Percentiles rank a stretch among this genome's conserved stretches.
These are phyloP conservation scores for Eulithis testata DNA, from an alignment of 2,888 invertebrate genomes.

Conservation along the genomic window DNA sequence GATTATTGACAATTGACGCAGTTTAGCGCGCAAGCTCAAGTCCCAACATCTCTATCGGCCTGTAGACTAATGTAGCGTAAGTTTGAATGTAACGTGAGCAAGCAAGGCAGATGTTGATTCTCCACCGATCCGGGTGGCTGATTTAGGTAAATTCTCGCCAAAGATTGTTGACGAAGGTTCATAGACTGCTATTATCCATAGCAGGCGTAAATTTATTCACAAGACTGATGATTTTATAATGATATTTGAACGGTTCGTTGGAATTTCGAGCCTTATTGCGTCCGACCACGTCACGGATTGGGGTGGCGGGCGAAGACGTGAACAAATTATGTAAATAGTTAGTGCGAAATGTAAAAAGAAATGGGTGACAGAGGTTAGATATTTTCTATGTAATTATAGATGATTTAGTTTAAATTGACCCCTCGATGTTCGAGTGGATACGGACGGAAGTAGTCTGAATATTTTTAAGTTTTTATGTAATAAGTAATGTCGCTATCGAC, in stretches of 20 bases:
- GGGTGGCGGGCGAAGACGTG: constrained; percentile 46
- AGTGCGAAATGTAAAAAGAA: constrained; percentile 63
- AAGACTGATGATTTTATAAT: constrained; percentile 82
- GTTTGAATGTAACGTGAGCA: constrained; percentile 36
- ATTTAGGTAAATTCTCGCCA: constrained; percentile 66
- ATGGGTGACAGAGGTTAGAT: constrained; percentile 34
- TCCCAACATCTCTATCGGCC: constrained; percentile 20
- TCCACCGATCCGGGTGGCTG: constrained; percentile 47
- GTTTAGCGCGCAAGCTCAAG: constrained; percentile 25
- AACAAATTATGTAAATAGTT: constrained; percentile 71
- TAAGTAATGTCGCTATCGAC: constrained; percentile 44
- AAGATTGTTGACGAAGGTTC: constrained; percentile 66
- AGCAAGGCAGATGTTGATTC: constrained; percentile 68
- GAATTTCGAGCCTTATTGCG: constrained; percentile 51
- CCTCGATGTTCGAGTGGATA: constrained; percentile 35
- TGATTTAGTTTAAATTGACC: constrained; percentile 55
- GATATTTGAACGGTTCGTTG: constrained; percentile 62
- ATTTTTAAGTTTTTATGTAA: constrained; percentile 52
- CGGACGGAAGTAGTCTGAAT: constrained; percentile 63
- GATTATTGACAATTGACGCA: constrained; percentile 31
- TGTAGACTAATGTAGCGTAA: constrained; percentile 7
- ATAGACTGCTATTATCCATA: constrained; percentile 56
- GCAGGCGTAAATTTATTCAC: constrained; percentile 70
- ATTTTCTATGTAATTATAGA: constrained; percentile 53
- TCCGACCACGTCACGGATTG: constrained; percentile 43